Evolutionary conservation across 2,888 invertebrate species (phyloP).

Genomic region (Dichetophora obliterata): DNA sequence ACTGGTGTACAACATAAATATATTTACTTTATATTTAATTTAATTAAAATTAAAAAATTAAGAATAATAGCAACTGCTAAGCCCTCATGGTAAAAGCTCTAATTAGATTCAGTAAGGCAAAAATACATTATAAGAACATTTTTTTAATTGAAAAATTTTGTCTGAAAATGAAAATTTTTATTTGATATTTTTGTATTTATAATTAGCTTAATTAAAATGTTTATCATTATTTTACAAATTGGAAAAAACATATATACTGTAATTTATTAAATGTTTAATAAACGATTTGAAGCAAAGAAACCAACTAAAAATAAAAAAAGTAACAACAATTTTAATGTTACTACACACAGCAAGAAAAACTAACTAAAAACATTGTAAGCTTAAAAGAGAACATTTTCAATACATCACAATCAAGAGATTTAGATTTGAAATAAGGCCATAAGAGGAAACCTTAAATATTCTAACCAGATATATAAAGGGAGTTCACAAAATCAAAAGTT

Average conservation of each 20-base stretch:
- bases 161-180: constrained; percentile 20
- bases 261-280: background rate
- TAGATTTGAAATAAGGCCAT: constrained; percentile 3
- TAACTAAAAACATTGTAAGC: constrained; percentile 15
- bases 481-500: background rate
- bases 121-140: no score
- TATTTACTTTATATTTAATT: no score
- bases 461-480: background rate
- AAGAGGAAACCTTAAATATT: background rate
- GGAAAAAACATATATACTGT: constrained; percentile 14
- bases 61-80: no score
- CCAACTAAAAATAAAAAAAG: background rate
- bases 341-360: background rate
- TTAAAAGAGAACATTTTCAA: constrained; percentile 1
- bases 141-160: no score
- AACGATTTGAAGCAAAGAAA: background rate
- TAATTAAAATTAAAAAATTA: no score
- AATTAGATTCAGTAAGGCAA: no score
- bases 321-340: constrained; percentile 2
- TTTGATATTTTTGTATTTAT: constrained; percentile 19
- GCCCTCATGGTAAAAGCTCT: no score
- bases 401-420: constrained; percentile 24
- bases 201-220: constrained; percentile 28
- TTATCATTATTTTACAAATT: constrained; percentile 26
- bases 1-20: no score